Conservation (phyloP, 2,888 invertebrate genomes). For the Andrena marginata region DNA sequence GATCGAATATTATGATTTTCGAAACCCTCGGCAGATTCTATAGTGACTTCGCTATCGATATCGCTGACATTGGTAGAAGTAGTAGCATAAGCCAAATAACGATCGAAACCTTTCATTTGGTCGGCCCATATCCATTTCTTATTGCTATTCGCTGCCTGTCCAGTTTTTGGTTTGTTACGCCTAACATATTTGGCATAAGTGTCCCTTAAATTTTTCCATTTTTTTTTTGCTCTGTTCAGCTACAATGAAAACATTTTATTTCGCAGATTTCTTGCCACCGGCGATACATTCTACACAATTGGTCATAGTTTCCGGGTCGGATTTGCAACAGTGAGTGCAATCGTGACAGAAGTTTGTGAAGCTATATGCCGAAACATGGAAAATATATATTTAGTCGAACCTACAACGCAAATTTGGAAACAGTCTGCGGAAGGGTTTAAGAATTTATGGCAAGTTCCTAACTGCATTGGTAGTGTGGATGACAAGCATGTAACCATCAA, state of each 20-base stretch:
- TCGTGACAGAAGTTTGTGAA: not conserved
- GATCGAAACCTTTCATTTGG: not conserved
- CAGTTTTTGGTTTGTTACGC: slow-evolving; percentile 8
- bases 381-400: not conserved
- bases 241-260: too few relatives aligned
- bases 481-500: not conserved
- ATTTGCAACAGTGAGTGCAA: too few relatives aligned
- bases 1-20: not conserved
- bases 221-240: not conserved
- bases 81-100: not conserved
- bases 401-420: slow-evolving; percentile 2
- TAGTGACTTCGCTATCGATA: not conserved
- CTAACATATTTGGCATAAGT: not conserved
- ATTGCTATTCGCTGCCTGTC: not conserved
- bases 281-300: too few relatives aligned
- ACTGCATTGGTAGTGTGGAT: slow-evolving; percentile 1
- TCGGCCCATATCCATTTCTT: not conserved
- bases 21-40: not conserved
- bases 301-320: too few relatives aligned
- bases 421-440: not conserved
- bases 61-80: not conserved
- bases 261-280: too few relatives aligned
- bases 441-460: slow-evolving; percentile 1
- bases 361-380: not conserved
- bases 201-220: slow-evolving; percentile 1